Evolutionary conservation across 2,113 vertebrate species (phyloP).

Genomic region (Otolemur garnettii): DNA sequence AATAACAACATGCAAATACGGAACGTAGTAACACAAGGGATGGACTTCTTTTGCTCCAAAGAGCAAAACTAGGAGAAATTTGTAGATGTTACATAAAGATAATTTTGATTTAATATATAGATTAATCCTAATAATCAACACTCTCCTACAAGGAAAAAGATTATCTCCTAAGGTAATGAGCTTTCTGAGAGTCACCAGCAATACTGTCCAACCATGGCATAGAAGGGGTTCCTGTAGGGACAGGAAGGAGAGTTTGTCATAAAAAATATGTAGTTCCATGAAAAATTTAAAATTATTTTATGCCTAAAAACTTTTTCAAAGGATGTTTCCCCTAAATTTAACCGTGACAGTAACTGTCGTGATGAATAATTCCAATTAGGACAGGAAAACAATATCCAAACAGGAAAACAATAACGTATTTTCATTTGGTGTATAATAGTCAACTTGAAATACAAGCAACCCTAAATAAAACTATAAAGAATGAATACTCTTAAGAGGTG

Average conservation of each 20-base stretch:
- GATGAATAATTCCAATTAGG: neutral
- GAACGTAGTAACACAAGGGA: neutral
- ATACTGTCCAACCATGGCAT: neutral
- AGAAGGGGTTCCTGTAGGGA: neutral
- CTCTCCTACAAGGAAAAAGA: neutral
- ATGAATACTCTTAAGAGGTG: neutral
- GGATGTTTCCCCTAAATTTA: neutral
- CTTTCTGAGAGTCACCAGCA: neutral
- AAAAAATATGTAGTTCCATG: neutral
- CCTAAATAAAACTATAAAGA: neutral
- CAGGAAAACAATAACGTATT: neutral
- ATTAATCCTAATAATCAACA: slow-evolving; percentile 42
- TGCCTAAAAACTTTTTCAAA: slow-evolving; percentile 3
- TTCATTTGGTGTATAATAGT: neutral
- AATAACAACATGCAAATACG: neutral
- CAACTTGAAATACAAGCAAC: slow-evolving; percentile 2
- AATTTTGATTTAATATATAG: neutral
- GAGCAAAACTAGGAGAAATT: neutral
- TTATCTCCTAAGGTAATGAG: neutral
- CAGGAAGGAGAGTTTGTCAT: neutral
- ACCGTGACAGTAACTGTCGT: neutral
- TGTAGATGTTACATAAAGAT: neutral
- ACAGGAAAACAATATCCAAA: neutral
- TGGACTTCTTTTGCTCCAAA: neutral
- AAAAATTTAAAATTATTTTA: slow-evolving; percentile 29